Percentiles rank a stretch among this genome's conserved stretches.
These are phyloP conservation scores for Thyatira batis DNA, from an alignment of 2,888 invertebrate genomes.

Conservation along the genomic window DNA sequence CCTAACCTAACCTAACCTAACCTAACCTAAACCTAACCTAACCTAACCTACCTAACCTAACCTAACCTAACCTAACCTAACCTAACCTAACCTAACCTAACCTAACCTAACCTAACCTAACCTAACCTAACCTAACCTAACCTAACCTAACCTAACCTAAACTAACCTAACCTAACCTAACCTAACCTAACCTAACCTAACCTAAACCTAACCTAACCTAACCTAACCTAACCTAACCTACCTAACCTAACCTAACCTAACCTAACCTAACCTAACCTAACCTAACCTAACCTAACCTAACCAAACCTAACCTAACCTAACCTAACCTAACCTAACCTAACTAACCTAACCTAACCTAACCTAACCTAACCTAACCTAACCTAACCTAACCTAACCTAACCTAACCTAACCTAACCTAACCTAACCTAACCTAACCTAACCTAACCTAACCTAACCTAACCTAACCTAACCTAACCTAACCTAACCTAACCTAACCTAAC, in stretches of 20 bases:
- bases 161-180: constrained; percentile 16
- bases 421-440: constrained; percentile 15
- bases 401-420: constrained; percentile 12
- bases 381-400: constrained; percentile 15
- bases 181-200: constrained; percentile 16
- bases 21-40: constrained; percentile 17
- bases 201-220: constrained; percentile 16
- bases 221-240: too few species aligned
- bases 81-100: constrained; percentile 13
- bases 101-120: constrained; percentile 14
- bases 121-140: constrained; percentile 16
- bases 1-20: constrained; percentile 17
- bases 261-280: constrained; percentile 16
- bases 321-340: constrained; percentile 17
- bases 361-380: constrained; percentile 14
- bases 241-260: constrained; percentile 17
- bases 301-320: constrained; percentile 17
- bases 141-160: constrained; percentile 16
- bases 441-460: constrained; percentile 16
- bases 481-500: constrained; percentile 18
- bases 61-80: constrained; percentile 16
- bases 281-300: constrained; percentile 17
- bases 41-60: constrained; percentile 16
- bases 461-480: constrained; percentile 15
- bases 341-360: constrained; percentile 15